phyloP scores from a whole-genome alignment of 2,888 invertebrate genomes.

The Melinaea marsaeus region DNA sequence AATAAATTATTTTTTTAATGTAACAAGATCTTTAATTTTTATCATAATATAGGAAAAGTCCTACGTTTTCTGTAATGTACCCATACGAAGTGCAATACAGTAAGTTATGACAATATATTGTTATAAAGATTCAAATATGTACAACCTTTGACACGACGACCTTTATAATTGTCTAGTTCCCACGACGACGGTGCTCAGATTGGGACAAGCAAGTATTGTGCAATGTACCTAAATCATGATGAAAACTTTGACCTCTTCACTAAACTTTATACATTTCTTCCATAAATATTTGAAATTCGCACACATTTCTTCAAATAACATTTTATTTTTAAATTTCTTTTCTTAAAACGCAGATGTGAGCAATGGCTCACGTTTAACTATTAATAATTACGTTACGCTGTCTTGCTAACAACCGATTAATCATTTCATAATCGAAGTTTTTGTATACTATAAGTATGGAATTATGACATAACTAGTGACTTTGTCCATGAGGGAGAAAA shows the following conservation, averaged over 20 bases:
- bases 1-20: conserved; percentile 41
- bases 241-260: conserved; percentile 13
- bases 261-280: not conserved
- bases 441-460: too few species aligned
- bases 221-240: conserved; percentile 18
- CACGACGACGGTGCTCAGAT: conserved; percentile 19
- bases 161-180: conserved; percentile 31
- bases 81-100: not conserved
- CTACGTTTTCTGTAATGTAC: not conserved
- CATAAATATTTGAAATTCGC: not conserved
- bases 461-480: too few species aligned
- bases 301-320: too few species aligned
- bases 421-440: too few species aligned
- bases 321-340: too few species aligned
- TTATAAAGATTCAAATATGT: conserved; percentile 4
- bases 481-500: too few species aligned
- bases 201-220: conserved; percentile 20
- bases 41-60: not conserved
- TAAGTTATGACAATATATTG: not conserved
- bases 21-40: conserved; percentile 24
- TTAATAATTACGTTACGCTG: too few species aligned
- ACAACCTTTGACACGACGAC: conserved; percentile 13
- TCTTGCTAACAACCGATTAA: too few species aligned
- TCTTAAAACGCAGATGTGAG: too few species aligned
- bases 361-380: too few species aligned